Percentiles rank a stretch among this genome's conserved stretches.
phyloP scores from a whole-genome alignment of 2,113 vertebrate species.

The Lasiurus borealis region DNA sequence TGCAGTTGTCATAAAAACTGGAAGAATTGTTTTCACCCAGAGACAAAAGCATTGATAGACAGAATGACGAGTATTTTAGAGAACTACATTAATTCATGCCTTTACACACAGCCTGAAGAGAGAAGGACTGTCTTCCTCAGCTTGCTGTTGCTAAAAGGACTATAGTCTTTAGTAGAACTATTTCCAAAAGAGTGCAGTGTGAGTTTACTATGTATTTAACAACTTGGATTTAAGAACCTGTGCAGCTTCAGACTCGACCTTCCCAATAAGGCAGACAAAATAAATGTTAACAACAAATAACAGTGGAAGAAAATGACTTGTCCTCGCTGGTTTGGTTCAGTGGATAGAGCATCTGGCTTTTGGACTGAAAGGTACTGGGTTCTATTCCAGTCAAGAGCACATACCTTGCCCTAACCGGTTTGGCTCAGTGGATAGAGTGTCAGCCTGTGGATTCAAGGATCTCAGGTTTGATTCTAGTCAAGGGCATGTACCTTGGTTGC shows the following conservation, averaged over 20 bases:
- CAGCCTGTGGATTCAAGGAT: too few species aligned
- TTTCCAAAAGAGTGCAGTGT: not conserved
- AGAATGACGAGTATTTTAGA: constrained; percentile 45
- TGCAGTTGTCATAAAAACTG: constrained; percentile 47
- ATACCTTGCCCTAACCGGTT: too few species aligned
- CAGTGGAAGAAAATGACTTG: not conserved
- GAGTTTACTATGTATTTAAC: not conserved
- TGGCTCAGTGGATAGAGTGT: too few species aligned
- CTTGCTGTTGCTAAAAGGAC: not conserved
- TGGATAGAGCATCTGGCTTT: too few species aligned
- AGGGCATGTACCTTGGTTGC: too few species aligned
- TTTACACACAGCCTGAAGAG: not conserved
- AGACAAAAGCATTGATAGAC: not conserved
- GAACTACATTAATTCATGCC: constrained; percentile 35
- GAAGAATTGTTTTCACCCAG: constrained; percentile 52
- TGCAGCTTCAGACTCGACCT: constrained; percentile 1
- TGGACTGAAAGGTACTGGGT: too few species aligned
- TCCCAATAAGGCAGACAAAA: constrained; percentile 36
- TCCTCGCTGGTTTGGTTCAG: too few species aligned
- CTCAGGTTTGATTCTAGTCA: too few species aligned
- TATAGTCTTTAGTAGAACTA: not conserved
- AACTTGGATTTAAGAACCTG: constrained; percentile 32
- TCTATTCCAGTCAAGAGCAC: too few species aligned
- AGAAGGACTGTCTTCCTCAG: not conserved
- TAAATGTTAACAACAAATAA: constrained; percentile 49